Percentiles rank a stretch among this genome's conserved stretches.
Evolutionary conservation across 2,113 vertebrate genomes (phyloP).

Genomic region (Formicarius rufipectus): DNA sequence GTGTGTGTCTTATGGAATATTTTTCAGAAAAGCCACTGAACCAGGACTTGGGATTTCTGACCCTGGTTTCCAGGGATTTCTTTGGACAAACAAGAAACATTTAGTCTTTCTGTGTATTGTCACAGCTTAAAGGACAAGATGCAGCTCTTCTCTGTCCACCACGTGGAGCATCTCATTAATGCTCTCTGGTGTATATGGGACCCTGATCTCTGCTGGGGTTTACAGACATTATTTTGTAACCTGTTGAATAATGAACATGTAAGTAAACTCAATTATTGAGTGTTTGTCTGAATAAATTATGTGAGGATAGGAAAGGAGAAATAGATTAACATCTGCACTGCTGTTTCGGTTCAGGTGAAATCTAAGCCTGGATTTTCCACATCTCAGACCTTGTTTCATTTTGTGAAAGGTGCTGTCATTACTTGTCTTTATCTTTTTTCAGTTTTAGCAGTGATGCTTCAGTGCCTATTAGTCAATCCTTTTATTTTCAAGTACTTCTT

Average conservation of each 20-base stretch:
- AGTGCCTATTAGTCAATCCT: not conserved
- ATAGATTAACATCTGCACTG: not conserved
- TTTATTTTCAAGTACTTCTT: not conserved
- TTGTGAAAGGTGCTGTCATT: not conserved
- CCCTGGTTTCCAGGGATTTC: not conserved
- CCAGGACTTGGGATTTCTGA: not conserved
- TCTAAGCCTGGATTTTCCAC: not conserved
- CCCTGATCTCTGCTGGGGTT: not conserved
- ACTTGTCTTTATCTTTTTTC: not conserved
- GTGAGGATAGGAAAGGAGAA: not conserved
- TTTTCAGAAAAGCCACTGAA: not conserved
- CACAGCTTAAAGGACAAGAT: not conserved
- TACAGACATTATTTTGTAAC: not conserved
- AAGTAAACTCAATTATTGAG: not conserved
- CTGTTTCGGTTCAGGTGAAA: not conserved
- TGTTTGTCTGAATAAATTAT: not conserved
- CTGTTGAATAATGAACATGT: not conserved
- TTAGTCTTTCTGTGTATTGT: not conserved
- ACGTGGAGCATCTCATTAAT: not conserved
- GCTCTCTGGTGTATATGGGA: accelerated
- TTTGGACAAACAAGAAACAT: not conserved
- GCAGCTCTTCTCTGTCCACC: not conserved
- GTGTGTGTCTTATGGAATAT: not conserved
- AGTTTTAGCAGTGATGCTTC: not conserved
- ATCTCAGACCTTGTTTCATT: not conserved